Conservation (phyloP, 2,797 vertebrate species). For the Rhinophrynus dorsalis region DNA sequence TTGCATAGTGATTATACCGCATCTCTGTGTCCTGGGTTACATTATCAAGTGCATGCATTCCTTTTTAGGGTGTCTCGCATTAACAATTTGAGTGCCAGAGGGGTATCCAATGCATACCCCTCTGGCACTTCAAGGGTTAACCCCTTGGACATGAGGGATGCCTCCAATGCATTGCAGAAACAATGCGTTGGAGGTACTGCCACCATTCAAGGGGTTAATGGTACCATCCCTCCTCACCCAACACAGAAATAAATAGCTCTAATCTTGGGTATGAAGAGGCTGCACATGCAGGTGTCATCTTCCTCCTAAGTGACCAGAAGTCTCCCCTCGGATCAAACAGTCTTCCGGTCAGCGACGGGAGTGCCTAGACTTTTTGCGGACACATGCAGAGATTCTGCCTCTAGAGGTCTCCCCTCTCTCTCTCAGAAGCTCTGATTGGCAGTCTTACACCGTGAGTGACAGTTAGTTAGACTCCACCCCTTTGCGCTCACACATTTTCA, state of each 20-base stretch:
- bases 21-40: slow-evolving; percentile 50
- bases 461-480: background rate
- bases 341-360: slow-evolving; percentile 33
- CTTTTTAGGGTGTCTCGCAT: slow-evolving; percentile 34
- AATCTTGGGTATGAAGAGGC: slow-evolving; percentile 23
- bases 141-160: too few relatives aligned
- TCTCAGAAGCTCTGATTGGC: slow-evolving; percentile 61
- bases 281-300: slow-evolving; percentile 10
- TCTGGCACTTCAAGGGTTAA: too few relatives aligned
- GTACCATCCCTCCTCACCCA: slow-evolving; percentile 31
- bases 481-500: slow-evolving; percentile 44
- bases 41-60: slow-evolving; percentile 52
- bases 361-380: slow-evolving; percentile 63
- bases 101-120: too few relatives aligned
- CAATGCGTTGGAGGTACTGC: too few relatives aligned
- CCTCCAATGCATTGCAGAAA: too few relatives aligned
- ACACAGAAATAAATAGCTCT: slow-evolving; percentile 9
- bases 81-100: too few relatives aligned
- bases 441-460: slow-evolving; percentile 34
- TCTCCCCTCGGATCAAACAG: slow-evolving; percentile 42
- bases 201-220: too few relatives aligned
- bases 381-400: slow-evolving; percentile 75
- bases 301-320: slow-evolving; percentile 7
- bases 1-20: slow-evolving; percentile 52
- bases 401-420: slow-evolving; percentile 51